These are phyloP conservation scores for Teleogryllus occipitalis DNA, from an alignment of 1,140 invertebrate genomes.

Conservation along the genomic window DNA sequence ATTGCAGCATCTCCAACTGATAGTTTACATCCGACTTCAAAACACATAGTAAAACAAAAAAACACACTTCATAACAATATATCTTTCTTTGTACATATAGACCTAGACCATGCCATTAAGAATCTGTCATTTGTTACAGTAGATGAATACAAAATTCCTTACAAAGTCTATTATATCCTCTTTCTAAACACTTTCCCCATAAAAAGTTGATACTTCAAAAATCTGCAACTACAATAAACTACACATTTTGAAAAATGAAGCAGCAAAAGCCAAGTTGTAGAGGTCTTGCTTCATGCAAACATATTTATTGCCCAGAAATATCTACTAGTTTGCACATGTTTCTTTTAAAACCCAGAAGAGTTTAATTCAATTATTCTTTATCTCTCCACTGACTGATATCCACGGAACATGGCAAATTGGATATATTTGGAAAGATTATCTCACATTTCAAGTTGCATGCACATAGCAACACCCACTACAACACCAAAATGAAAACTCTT, in stretches of 20 bases:
- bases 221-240: too few relatives aligned
- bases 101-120: background rate
- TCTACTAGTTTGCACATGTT: too few relatives aligned
- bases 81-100: background rate
- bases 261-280: too few relatives aligned
- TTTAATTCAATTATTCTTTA: background rate
- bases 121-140: conserved; percentile 1
- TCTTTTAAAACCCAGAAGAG: too few relatives aligned
- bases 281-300: too few relatives aligned
- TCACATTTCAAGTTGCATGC: background rate
- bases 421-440: background rate
- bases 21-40: background rate
- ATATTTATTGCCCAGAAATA: too few relatives aligned
- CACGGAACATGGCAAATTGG: background rate
- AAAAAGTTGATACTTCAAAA: background rate
- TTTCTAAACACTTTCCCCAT: background rate
- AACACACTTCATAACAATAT: background rate
- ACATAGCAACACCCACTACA: background rate
- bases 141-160: background rate
- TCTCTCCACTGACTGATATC: background rate
- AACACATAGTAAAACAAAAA: background rate
- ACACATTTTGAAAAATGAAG: too few relatives aligned
- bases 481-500: background rate
- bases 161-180: background rate
- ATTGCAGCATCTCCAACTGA: background rate